Conservation (phyloP, 2,113 vertebrate species). For the Platanista minor region DNA sequence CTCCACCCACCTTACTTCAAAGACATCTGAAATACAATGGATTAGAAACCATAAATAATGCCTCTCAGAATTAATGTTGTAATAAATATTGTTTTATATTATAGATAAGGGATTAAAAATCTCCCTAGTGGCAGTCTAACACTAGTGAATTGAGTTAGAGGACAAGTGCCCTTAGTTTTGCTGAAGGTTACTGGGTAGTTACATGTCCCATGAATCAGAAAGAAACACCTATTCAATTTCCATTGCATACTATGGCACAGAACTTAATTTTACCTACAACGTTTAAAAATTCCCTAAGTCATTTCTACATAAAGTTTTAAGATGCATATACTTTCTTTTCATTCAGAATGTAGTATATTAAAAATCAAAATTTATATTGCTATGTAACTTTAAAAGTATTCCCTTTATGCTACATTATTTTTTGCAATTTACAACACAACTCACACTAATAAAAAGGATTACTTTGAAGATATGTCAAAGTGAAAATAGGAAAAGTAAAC, state of each 20-base stretch:
- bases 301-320: constrained; percentile 34
- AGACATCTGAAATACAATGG: constrained; percentile 59
- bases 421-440: constrained; percentile 18
- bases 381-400: constrained; percentile 17
- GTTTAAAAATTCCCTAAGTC: constrained; percentile 10
- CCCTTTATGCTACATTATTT: not conserved
- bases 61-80: constrained; percentile 61
- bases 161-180: not conserved
- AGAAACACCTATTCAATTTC: constrained; percentile 42
- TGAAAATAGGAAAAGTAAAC: constrained; percentile 29
- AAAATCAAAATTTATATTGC: constrained; percentile 2
- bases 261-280: constrained; percentile 28
- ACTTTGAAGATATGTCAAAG: constrained; percentile 33
- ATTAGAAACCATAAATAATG: constrained; percentile 65
- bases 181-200: constrained; percentile 16
- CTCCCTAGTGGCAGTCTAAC: constrained; percentile 20
- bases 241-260: not conserved
- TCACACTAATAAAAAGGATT: not conserved
- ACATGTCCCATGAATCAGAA: constrained; percentile 28
- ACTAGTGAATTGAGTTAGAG: constrained; percentile 45
- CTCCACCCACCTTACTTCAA: constrained; percentile 67
- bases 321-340: not conserved
- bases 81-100: constrained; percentile 67
- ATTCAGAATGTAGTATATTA: constrained; percentile 2
- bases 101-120: constrained; percentile 58